A percentile compares a stretch with the other conserved stretches of the same genome.
phyloP scores from a whole-genome alignment of 2,113 vertebrate genomes.

The Xiphophorus couchianus region DNA sequence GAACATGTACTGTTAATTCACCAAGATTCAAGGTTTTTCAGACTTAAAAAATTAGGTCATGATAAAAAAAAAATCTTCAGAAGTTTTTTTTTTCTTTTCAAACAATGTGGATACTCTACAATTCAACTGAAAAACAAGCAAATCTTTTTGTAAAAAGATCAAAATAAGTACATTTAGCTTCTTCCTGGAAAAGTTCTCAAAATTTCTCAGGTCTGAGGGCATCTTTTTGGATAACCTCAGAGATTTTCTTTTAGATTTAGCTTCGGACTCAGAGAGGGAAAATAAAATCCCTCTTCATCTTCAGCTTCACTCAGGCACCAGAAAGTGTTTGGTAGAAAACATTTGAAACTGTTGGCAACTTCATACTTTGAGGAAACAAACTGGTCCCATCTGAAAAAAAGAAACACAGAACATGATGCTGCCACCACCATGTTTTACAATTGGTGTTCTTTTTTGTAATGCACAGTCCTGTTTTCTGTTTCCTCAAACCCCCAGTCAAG shows the following conservation, averaged over 20 bases:
- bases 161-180: too few species aligned
- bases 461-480: background rate
- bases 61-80: background rate
- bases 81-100: background rate
- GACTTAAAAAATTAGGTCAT: background rate
- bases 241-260: too few species aligned
- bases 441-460: background rate
- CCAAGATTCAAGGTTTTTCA: background rate
- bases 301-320: too few species aligned
- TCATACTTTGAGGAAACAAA: background rate
- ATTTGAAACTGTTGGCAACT: background rate
- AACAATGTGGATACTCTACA: background rate
- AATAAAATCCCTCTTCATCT: too few species aligned
- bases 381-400: background rate
- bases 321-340: background rate
- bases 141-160: too few species aligned
- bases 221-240: too few species aligned
- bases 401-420: background rate
- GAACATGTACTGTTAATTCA: conserved; percentile 39
- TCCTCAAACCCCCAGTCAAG: background rate
- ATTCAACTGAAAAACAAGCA: background rate
- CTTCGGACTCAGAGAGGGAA: too few species aligned
- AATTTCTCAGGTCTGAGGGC: too few species aligned
- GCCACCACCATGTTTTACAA: background rate
- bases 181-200: too few species aligned